Evolutionary conservation across 2,888 invertebrate species (phyloP), one percentile per base, ranked within the genome.

Genomic region (Netelia melanura): DNA sequence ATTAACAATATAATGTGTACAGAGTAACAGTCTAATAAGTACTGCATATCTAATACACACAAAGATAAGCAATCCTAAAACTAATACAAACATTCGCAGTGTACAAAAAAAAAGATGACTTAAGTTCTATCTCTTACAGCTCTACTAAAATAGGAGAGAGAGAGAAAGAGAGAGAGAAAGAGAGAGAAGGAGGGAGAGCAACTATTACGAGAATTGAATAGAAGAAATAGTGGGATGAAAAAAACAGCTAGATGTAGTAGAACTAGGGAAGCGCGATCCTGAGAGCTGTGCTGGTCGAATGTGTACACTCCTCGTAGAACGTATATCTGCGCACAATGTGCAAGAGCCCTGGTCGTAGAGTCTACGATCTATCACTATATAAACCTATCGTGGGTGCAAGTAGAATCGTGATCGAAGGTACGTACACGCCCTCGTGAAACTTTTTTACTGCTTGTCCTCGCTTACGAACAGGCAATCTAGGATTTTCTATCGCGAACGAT

Each of bases 401-500:
- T 38, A 74, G 74, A 83, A 78, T 74, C 61, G 65, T 68, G 74
- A 79, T 23, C 75, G 62, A 74, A 79, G 68, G 62, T 61, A 67
- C 17, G 58, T 58, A 21, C 48, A 68, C 70, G 70, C 64, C 56
- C 75, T 58, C 79, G 62, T 79, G 75, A 79, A 83, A 83, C 79
- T 83, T 79, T 79, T 83, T 75, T 75, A 74, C 67, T 74, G 64
- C 75, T 74, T 62, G 70, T 68, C 48, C 21, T n/a, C 77, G 61
- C 72, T 71, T 67, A 62, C 61, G 44, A 72, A 52, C 54, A 58
- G 56, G 64, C 58, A 72, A 82, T 72, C 75, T 79, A 30, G 70
- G 64, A 75, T 75, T 77, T 78, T 67, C 70, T 67, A 75, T 83
- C 79, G 70, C 30, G 62, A 83, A 78, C 78, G 82, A 83, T 78